Evolutionary conservation across 2,797 vertebrate genomes (phyloP), one percentile per base, ranked within the genome.

Genomic region (Sebastes cheni): DNA sequence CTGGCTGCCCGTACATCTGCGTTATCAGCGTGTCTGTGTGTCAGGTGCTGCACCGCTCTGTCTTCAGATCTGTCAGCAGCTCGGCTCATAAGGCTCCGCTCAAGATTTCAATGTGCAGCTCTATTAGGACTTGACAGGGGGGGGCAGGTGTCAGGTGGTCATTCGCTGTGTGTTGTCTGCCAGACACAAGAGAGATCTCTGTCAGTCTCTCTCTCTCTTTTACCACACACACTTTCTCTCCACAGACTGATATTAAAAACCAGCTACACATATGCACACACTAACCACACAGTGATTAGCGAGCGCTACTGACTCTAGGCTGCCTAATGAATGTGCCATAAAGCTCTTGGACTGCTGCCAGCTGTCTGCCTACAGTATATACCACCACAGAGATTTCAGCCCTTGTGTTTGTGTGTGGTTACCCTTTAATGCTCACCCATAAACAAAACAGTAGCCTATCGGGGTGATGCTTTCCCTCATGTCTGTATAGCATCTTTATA

Each of bases 41-140:
- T 91, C 88, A 85, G 89, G 61, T 61, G 77, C 81, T 77, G 39
- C 9, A 8, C 46, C 72, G 6, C 64, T 88, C 82, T 68, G 87
- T 77, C 87, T 81, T 68, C 14, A 25, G 30, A 75, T 86, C 91
- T 86, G 90, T 93, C 90, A 86, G 75, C 89, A 67, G 75, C 66
- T 27, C 3, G 2, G 60, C 75, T 79, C 79, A 86, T 70, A 62
- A 75, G 52, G 42, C 79, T 80, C 65, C 67, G 54, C 72, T 77
- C 39, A 50, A 60, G 52, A 82, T 52, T 50, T 73, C 46, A 58
- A 58, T 30, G 75, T 36, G 67, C 81, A 66, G 23, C 87, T 92
- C 83, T 88, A 85, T 91, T 83, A 89, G 77, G 74, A 20, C 50
- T 13, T 82, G 81, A 87, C 89, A 71, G 70, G 8, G 39, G 39